Base-by-base conservation (phyloP, 2,888 invertebrate genomes). In the Epirrhoe tristata region DNA sequence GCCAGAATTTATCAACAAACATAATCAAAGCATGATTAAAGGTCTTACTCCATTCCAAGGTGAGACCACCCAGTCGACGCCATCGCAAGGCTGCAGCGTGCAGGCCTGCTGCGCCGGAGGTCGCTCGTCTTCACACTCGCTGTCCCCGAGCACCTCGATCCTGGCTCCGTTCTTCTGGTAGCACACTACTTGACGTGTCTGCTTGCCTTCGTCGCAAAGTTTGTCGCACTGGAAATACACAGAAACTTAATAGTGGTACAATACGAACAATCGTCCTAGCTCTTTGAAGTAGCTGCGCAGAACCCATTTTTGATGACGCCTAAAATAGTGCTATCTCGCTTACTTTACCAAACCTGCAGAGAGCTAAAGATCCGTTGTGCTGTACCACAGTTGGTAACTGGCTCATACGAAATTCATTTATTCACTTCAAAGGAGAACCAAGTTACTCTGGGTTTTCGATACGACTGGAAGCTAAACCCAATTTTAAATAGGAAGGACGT, bases 171-270 rank as follows among this genome's bases (percentile, higher is more conserved):
- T 90, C 83, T 95, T 96, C 77, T 94, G 95, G 85, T 95, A 96
- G 85, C 99, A 99, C 0, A 95, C 95, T 0, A 98, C 96, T 77
- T 95, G 95, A 34, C 99, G 95, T 0, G 94, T 96, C 90, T 98
- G 96, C 74, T 95, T 95, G 1, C 99, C 99, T 77, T 96, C 95
- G 0, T 98, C 99, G 84, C 99, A 99, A n/a, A 98, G 93, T 83
- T 95, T 96, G 85, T 98, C 96, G 80, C 98, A 99, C 96, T 98
- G 59, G n/a, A 48, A 48, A 7, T 4, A 43, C 34, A 12, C 39
- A 3, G 12, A 12, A 12, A 43, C 5, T 43, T 43, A 12, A 5
- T 34, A 24, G 24, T 24, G 24, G 24, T 24, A 24, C 24, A 24
- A 24, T n/a, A n/a, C n/a, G n/a, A n/a, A n/a, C n/a, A n/a, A n/a